A percentile compares a stretch with the other conserved stretches of the same genome.
phyloP scores from a whole-genome alignment of 2,797 vertebrate genomes.

The Alosa sapidissima region DNA sequence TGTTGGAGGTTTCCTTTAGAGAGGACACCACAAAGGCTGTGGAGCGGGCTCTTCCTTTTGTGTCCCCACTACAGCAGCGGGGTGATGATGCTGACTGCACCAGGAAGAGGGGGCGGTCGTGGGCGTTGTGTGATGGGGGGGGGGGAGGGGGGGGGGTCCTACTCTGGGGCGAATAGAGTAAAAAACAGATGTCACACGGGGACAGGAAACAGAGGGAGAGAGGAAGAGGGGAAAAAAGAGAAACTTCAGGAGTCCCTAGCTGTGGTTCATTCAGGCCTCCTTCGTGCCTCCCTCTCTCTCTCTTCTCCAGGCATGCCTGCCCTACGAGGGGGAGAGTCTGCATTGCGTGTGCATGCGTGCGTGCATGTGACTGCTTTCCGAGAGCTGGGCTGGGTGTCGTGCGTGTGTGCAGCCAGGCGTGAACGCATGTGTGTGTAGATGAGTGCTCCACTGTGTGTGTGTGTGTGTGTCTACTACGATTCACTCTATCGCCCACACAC shows the following conservation, averaged over 20 bases:
- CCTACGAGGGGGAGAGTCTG: constrained; percentile 52
- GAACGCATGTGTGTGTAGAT: constrained; percentile 62
- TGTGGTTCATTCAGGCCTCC: constrained; percentile 15
- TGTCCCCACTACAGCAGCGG: constrained; percentile 70
- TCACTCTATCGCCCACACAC: neutral
- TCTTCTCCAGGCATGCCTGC: constrained; percentile 26
- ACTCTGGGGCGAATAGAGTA: neutral
- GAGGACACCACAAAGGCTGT: constrained; percentile 67
- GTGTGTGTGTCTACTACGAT: constrained; percentile 20
- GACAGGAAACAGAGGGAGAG: neutral
- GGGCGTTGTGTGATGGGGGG: neutral
- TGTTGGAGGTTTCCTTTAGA: constrained; percentile 71
- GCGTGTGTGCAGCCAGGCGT: constrained; percentile 41
- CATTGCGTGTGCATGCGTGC: constrained; percentile 18
- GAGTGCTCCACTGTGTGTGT: constrained; percentile 62
- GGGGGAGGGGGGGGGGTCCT: neutral
- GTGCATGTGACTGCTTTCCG: constrained; percentile 16
- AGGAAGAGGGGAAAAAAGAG: neutral
- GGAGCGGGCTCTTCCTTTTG: constrained; percentile 66
- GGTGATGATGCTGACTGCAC: constrained; percentile 47
- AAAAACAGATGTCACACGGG: constrained; percentile 6
- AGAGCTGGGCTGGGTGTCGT: constrained; percentile 45
- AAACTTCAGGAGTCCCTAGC: constrained; percentile 4
- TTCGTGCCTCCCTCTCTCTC: constrained; percentile 28
- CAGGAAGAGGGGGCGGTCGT: constrained; percentile 28